Conservation (phyloP, 2,888 invertebrate species). For the Pollenia amentaria region DNA sequence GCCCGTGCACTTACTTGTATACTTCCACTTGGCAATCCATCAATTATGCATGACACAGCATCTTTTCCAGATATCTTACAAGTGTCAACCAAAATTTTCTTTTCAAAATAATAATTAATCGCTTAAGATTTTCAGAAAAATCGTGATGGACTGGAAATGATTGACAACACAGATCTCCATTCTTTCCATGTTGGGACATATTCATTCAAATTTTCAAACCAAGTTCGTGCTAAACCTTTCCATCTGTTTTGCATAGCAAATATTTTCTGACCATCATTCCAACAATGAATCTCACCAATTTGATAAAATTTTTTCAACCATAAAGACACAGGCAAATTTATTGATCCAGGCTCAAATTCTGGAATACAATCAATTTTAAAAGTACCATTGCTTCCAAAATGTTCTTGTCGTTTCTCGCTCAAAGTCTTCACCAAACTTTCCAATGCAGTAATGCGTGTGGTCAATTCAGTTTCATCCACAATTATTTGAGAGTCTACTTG, state of each 20-base stretch:
- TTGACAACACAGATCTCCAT: not conserved
- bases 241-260: slow-evolving; percentile 18
- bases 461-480: not conserved
- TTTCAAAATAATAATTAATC: slow-evolving; percentile 22
- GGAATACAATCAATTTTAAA: not conserved
- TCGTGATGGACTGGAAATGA: slow-evolving; percentile 9
- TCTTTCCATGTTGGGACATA: slow-evolving; percentile 6
- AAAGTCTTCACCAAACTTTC: not conserved
- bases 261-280: not conserved
- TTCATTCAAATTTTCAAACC: slow-evolving; percentile 8
- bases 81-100: not conserved
- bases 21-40: slow-evolving; percentile 1
- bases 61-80: not conserved
- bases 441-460: not conserved
- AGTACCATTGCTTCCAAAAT: not conserved
- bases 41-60: slow-evolving; percentile 20
- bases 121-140: slow-evolving; percentile 15
- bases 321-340: not conserved
- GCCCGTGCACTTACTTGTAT: slow-evolving; percentile 1
- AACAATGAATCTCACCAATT: slow-evolving; percentile 9
- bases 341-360: not conserved
- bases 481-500: not conserved
- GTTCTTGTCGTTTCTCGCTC: not conserved
- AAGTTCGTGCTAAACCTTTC: not conserved
- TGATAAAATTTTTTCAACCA: not conserved